These are phyloP conservation scores for Poeciliopsis prolifica DNA, from an alignment of 2,113 vertebrate genomes.

Conservation along the genomic window DNA sequence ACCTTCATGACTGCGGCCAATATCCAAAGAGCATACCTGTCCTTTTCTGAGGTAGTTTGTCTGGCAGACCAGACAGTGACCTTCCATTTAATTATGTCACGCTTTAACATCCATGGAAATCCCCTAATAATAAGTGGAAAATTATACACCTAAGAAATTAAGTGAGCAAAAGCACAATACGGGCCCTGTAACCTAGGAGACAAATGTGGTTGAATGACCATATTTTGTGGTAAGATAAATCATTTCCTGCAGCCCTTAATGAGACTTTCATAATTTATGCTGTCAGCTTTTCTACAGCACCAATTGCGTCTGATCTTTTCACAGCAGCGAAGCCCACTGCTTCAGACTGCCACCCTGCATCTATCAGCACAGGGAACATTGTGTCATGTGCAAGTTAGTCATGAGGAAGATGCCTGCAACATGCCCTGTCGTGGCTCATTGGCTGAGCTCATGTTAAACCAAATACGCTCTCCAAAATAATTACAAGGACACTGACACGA, in stretches of 20 bases:
- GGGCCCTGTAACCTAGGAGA: constrained; percentile 47
- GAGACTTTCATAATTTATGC: constrained; percentile 78
- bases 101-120: constrained; percentile 50
- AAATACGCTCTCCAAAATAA: constrained; percentile 74
- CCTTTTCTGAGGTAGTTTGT: constrained; percentile 69
- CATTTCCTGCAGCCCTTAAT: constrained; percentile 71
- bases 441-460: constrained; percentile 75
- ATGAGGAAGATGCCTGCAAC: constrained; percentile 78
- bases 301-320: constrained; percentile 70
- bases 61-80: constrained; percentile 64
- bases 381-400: constrained; percentile 73
- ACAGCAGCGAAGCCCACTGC: constrained; percentile 68
- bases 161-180: constrained; percentile 54
- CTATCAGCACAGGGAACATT: constrained; percentile 70
- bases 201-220: constrained; percentile 60
- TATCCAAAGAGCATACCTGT: constrained; percentile 74
- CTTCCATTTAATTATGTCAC: constrained; percentile 67
- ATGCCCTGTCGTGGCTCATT: constrained; percentile 75
- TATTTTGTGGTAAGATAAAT: constrained; percentile 68
- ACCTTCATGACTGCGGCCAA: constrained; percentile 74
- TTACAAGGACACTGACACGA: constrained; percentile 69
- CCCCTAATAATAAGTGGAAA: constrained; percentile 47
- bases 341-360: constrained; percentile 78
- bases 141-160: constrained; percentile 51
- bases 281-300: constrained; percentile 75